Base-by-base conservation (phyloP, 1,140 invertebrate species). In the Drosophila willistoni region DNA sequence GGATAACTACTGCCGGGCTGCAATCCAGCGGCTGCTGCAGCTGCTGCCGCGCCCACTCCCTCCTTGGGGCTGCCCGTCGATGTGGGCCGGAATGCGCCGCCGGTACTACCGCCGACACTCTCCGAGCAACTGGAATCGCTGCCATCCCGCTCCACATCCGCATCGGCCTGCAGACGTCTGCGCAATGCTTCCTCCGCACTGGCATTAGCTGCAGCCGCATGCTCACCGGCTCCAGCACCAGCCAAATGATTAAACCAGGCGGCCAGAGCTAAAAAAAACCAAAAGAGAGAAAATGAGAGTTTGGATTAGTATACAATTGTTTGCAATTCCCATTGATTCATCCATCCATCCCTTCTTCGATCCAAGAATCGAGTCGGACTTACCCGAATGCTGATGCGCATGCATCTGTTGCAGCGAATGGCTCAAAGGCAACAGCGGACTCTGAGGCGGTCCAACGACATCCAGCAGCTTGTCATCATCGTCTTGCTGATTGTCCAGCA, bases 391-490 rank as follows among this genome's bases (percentile, higher is more conserved):
- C 71, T 90, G 90, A 63, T 91, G 89, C 54, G 90, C 89, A 64
- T 91, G 91, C 90, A 92, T 91, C 57, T 92, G 91, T 63, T 91
- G 91, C 63, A 92, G 73, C 81, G 91, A 92, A 65, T 92, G 90
- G 67, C 89, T 94, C 36, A 93, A 87, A 6, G 94, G 94, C 10
- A 95, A 94, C 33, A 95, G 94, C 0, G 96, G 96, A 79, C 95
- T 96, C 74, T 96, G 95, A 14, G 93, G 93, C 19, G 97, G 97
- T 0, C 97, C 97, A 0, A 97, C 97, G 1, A 98, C 97, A 91
- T 98, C 97, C 76, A 98, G 93, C 29, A 97, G 95, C 81, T 97
- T 96, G 89, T 98, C 97, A 39, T 98, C 97, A 81, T 96, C 95
- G 79, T 96, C 95, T 92, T 95, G 92, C 55, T 94, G 94, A 63